Evolutionary conservation across 2,888 invertebrate species (phyloP), one percentile per base, ranked within the genome.

Genomic region (Smittia aterrima): DNA sequence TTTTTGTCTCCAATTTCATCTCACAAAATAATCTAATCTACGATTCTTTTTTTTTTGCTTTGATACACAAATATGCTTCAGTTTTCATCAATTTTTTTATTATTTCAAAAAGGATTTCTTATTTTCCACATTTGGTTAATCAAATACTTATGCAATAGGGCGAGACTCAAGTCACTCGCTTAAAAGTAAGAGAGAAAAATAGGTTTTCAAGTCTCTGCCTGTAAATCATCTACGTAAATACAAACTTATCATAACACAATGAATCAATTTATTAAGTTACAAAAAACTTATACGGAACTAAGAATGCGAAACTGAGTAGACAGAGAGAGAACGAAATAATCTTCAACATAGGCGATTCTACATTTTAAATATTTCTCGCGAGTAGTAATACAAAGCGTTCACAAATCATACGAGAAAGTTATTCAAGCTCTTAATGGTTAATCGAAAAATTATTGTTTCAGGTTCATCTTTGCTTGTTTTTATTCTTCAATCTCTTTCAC

Each of bases 391-490:
- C n/a, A n/a, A 32, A 32, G 32, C 32, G 32, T 9, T 32, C 9
- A n/a, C 32, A 32, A 32, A 32, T 32, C 32, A 47, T 47, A 16
- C 16, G 13, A 47, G 47, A 47, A 47, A 47, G n/a, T 47, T n/a
- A 47, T 47, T 13, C 47, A 47, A 47, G 47, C 32, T 47, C 47
- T 16, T 47, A 47, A 47, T 47, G 47, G 64, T 64, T 25, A 64
- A 64, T 64, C 25, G 27, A 64, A 64, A 64, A 64, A 64, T 64
- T 64, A 64, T 64, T 64, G 64, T 64, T 64, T 22, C 25, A 64
- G 24, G 64, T 64, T 64, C 9, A 6, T 27, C n/a, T 64, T 64
- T 58, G 4, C 22, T 58, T 58, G 18, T 18, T 58, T 47, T 58
- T 64, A 11, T 27, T 25, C 25, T 6, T 27, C 27, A 6, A 2